Evolutionary conservation across 2,888 invertebrate species (phyloP), one percentile per base, ranked within the genome.

Genomic region (Chalcosyrphus nemorum): DNA sequence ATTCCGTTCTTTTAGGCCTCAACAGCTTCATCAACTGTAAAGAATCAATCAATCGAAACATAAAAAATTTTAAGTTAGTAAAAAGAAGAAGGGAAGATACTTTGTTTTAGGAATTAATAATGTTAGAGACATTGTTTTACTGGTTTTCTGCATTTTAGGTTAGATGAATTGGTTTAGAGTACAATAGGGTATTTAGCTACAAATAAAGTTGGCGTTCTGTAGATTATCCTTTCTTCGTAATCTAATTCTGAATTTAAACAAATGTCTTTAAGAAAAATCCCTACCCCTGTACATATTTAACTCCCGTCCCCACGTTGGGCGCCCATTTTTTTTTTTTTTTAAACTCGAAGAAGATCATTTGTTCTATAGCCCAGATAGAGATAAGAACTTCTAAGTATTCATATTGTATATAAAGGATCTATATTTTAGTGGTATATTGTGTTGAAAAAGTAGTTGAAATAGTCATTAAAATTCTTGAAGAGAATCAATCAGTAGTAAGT

Each of bases 11-110:
- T 91, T 91, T 90, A 90, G 90, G 89, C 90, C 88, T 89, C 91
- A 90, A 89, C 90, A 89, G 89, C 89, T 89, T 89, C 89, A 52
- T 63, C 82, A 89, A 90, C 91, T 91, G 91, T 88, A 91, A 91
- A 90, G 90, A 91, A 89, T 91, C n/a, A 90, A 91, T 90, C 88
- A 90, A 90, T 90, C 88, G 88, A 90, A 90, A 89, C 78, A 87
- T 88, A 87, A 90, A 88, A 86, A 86, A 87, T 7, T 9, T 84
- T 87, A 87, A 86, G 90, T 90, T 90, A 90, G 90, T 89, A 86
- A 89, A 87, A 84, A 81, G 61, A 86, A 81, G 80, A 76, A 74
- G 86, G 84, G 81, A 71, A 24, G 70, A 66, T 21, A 24, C 47
- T 68, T 80, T 43, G 45, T n/a, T n/a, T n/a, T 17, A 66, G 52